These are phyloP conservation scores for Spilogale gracilis DNA, from an alignment of 2,113 vertebrate species.

Conservation along the genomic window DNA sequence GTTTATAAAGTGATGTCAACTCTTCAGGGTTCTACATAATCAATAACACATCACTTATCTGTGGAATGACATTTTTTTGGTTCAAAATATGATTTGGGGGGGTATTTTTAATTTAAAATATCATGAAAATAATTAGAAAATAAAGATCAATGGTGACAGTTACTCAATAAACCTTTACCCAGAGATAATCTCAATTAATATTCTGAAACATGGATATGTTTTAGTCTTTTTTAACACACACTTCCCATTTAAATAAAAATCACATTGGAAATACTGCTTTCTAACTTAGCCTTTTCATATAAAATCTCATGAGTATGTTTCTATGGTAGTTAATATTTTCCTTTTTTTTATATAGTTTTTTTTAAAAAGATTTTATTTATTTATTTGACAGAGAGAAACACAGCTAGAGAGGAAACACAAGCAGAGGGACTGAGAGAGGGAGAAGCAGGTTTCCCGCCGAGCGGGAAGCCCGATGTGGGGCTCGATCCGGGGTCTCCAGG, in stretches of 20 bases:
- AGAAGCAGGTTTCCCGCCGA: too few species aligned
- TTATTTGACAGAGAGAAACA: too few species aligned
- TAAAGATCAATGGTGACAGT: background rate
- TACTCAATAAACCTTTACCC: background rate
- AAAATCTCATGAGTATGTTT: background rate
- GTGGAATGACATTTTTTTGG: background rate
- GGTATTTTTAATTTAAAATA: background rate
- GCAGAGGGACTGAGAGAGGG: too few species aligned
- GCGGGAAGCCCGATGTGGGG: too few species aligned
- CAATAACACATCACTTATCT: background rate
- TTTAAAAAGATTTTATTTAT: too few species aligned
- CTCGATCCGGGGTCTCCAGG: too few species aligned
- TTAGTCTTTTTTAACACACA: background rate
- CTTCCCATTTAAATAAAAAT: constrained; percentile 13
- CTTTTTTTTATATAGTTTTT: background rate
- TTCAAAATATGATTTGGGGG: background rate
- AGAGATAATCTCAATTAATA: background rate
- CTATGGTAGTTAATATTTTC: background rate
- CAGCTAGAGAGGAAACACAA: too few species aligned
- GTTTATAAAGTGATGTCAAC: background rate
- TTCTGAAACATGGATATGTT: background rate
- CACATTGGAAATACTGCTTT: background rate
- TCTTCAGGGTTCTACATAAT: background rate
- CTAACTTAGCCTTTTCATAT: background rate
- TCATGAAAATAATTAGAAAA: background rate